Percentiles rank a stretch among this genome's conserved stretches.
Evolutionary conservation across 2,797 vertebrate species (phyloP).

Genomic region (Mormyrops boulengeri): DNA sequence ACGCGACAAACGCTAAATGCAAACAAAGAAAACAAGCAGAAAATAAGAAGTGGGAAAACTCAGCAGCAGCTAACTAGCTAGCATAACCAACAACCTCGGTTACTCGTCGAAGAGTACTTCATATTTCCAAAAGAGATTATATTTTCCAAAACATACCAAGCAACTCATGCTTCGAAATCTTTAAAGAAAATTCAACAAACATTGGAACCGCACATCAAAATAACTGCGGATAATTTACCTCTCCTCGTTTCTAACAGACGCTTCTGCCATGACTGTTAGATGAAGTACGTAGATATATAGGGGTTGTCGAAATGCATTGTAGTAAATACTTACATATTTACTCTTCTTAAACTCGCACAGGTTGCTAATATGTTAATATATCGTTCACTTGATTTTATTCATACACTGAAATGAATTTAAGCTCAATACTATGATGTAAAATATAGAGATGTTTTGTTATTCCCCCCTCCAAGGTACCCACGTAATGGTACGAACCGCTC

Average conservation of each 20-base stretch:
- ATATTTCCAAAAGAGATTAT: background rate
- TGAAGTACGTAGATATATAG: background rate
- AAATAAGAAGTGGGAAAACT: background rate
- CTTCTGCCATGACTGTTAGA: conserved; percentile 12
- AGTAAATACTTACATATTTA: background rate
- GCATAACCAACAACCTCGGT: background rate
- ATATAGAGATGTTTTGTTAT: background rate
- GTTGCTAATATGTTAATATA: background rate
- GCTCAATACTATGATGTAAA: background rate
- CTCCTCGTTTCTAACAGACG: background rate
- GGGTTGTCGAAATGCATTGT: background rate
- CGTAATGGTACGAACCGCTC: background rate
- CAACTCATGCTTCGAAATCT: background rate
- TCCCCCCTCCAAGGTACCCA: background rate
- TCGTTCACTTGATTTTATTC: background rate
- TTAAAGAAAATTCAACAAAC: background rate
- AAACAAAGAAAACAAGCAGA: background rate
- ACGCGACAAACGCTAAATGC: background rate
- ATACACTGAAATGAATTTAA: background rate
- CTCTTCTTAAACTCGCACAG: background rate
- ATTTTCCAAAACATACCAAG: background rate
- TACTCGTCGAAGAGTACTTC: background rate
- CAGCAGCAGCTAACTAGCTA: background rate
- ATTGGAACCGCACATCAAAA: background rate
- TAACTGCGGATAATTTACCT: background rate